Conservation (phyloP, 2,113 vertebrate genomes). For the Bubo bubo region DNA sequence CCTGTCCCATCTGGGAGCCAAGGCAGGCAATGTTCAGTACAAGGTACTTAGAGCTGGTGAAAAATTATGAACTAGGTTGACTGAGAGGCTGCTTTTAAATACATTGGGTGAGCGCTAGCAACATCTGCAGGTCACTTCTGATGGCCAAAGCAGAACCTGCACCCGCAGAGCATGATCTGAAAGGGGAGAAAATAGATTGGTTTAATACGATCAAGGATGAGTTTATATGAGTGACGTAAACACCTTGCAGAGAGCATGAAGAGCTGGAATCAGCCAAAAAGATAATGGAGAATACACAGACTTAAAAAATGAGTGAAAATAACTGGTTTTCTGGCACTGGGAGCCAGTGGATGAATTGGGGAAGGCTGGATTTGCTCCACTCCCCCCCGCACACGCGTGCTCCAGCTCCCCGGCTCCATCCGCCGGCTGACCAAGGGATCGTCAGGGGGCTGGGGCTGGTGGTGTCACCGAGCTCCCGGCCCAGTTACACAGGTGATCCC, state of each 20-base stretch:
- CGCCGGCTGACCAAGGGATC: background rate
- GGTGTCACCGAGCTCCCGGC: rapidly evolving
- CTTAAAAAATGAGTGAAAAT: background rate
- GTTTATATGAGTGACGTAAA: background rate
- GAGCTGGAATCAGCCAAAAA: background rate
- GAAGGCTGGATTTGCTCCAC: background rate
- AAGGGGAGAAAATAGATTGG: too few species aligned
- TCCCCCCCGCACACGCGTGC: rapidly evolving
- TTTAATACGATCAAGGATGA: background rate
- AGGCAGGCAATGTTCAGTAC: too few species aligned
- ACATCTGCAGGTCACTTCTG: background rate
- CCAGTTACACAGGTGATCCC: rapidly evolving
- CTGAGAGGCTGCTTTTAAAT: background rate
- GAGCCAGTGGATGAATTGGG: rapidly evolving
- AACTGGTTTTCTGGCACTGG: background rate
- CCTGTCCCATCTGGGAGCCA: background rate
- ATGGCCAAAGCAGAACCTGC: background rate
- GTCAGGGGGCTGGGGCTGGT: rapidly evolving
- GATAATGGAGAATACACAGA: rapidly evolving
- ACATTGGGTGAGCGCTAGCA: background rate
- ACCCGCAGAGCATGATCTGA: background rate
- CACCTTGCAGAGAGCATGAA: background rate
- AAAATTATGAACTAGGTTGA: background rate
- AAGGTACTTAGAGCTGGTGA: too few species aligned
- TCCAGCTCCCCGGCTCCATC: rapidly evolving